Evolutionary conservation across 2,797 vertebrate species (phyloP).

Genomic region (Dermochelys coriacea): DNA sequence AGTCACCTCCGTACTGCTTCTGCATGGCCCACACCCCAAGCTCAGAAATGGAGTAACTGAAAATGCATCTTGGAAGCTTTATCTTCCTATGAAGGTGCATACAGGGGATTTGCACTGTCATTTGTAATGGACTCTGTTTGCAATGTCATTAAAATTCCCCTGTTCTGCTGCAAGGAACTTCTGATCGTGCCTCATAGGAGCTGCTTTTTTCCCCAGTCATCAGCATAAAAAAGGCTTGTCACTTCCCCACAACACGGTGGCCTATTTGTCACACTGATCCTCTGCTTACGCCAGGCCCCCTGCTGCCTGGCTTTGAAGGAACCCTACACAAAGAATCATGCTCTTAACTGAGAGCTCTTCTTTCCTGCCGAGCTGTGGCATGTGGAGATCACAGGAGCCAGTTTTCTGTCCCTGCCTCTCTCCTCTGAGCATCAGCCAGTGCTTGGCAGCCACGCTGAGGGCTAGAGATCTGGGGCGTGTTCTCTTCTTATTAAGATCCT

Average conservation of each 20-base stretch:
- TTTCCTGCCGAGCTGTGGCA: not conserved
- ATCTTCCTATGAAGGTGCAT: accelerated
- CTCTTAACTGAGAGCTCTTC: not conserved
- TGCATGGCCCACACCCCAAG: not conserved
- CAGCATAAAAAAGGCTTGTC: not conserved
- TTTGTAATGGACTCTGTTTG: not conserved
- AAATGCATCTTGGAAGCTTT: not conserved
- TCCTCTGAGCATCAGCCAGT: not conserved
- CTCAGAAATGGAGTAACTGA: not conserved
- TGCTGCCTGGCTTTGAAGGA: not conserved
- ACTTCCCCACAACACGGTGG: not conserved
- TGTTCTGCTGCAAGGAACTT: not conserved
- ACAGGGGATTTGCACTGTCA: not conserved
- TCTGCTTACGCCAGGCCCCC: not conserved
- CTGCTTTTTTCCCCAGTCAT: not conserved
- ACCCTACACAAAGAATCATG: not conserved
- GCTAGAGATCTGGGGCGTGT: not conserved
- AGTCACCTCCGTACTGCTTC: not conserved
- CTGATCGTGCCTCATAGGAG: accelerated
- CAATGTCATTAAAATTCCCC: accelerated
- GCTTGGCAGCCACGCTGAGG: not conserved
- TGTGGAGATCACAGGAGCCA: too few species aligned
- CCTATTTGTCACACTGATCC: not conserved
- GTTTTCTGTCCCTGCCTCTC: not conserved
- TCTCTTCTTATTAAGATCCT: accelerated